Evolutionary conservation across 2,888 invertebrate species (phyloP).

Genomic region (Himalopsyche tibetana): DNA sequence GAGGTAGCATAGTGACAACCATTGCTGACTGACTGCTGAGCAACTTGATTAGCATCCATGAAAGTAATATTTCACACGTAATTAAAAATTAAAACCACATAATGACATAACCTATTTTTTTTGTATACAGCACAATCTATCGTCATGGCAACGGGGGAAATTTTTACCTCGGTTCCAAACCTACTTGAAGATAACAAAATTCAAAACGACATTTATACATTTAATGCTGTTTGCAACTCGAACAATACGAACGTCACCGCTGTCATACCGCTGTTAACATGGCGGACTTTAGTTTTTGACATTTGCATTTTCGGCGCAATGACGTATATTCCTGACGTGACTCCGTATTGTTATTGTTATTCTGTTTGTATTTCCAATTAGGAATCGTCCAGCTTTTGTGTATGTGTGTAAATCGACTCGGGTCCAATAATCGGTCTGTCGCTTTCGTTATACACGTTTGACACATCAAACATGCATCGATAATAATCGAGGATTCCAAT

Average conservation of each 20-base stretch:
- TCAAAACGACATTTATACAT: neutral
- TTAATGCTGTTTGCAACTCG: conserved; percentile 13
- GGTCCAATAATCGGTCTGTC: neutral
- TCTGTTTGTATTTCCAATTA: conserved; percentile 14
- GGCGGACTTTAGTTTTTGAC: conserved; percentile 60
- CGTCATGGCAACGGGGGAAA: conserved; percentile 39
- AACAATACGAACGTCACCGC: conserved; percentile 46
- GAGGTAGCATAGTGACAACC: conserved; percentile 59
- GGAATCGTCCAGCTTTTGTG: neutral
- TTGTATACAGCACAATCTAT: conserved; percentile 45
- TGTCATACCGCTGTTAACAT: conserved; percentile 51
- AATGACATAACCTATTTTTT: conserved; percentile 36
- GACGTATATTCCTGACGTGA: conserved; percentile 54
- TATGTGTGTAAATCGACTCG: neutral
- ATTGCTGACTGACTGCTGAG: conserved; percentile 62
- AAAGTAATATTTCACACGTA: neutral
- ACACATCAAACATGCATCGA: conserved; percentile 25
- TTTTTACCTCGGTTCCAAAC: conserved; percentile 44
- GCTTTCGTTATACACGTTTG: neutral
- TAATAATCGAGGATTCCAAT: neutral
- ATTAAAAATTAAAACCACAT: neutral
- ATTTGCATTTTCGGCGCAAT: conserved; percentile 54
- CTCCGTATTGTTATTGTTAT: conserved; percentile 45
- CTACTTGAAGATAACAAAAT: neutral
- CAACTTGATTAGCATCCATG: conserved; percentile 57